Evolutionary conservation across 2,113 vertebrate genomes (phyloP).

Genomic region (Corydoras sp.): DNA sequence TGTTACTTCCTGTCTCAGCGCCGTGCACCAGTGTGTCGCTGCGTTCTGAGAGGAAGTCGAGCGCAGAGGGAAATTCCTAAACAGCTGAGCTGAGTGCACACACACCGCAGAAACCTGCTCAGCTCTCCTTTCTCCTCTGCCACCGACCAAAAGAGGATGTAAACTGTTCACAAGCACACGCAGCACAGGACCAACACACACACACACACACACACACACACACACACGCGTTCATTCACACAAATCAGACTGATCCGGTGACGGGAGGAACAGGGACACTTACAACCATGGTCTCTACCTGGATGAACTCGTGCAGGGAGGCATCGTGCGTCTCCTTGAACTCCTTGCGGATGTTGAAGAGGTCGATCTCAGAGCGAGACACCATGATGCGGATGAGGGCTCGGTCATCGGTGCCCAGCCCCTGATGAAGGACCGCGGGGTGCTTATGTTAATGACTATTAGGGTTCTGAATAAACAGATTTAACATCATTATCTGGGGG

Average conservation of each 20-base stretch:
- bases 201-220: constrained; percentile 17
- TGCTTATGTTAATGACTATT: neutral
- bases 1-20: constrained; percentile 60
- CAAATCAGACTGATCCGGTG: constrained; percentile 32
- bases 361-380: constrained; percentile 85
- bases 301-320: constrained; percentile 85
- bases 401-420: constrained; percentile 87
- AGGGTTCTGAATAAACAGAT: neutral
- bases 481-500: neutral
- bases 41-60: constrained; percentile 62
- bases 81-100: constrained; percentile 62
- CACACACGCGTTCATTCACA: too few relatives aligned
- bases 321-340: constrained; percentile 84
- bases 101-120: constrained; percentile 59
- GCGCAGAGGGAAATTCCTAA: constrained; percentile 72
- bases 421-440: constrained; percentile 59
- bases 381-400: constrained; percentile 91
- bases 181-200: constrained; percentile 31
- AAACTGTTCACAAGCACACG: constrained; percentile 35
- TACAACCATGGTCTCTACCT: constrained; percentile 77
- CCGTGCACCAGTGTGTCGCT: constrained; percentile 54
- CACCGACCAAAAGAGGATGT: constrained; percentile 52
- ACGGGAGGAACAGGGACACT: constrained; percentile 54
- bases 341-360: constrained; percentile 86
- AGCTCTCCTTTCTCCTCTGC: constrained; percentile 45